Evolutionary conservation across 2,797 vertebrate genomes (phyloP).

Genomic region (Cynopterus sphinx): DNA sequence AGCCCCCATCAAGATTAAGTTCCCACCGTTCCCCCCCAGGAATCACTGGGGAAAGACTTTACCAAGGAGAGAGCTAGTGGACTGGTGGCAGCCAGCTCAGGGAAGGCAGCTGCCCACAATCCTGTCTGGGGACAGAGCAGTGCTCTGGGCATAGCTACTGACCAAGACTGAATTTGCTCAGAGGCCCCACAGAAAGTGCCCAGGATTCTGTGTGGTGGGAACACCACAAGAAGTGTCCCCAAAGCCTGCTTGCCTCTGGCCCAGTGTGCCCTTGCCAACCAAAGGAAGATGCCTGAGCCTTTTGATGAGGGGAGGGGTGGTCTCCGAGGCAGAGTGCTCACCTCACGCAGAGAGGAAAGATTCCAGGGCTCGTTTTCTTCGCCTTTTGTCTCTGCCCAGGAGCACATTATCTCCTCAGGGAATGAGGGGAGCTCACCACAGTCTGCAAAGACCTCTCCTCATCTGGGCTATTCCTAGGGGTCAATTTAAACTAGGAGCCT

Average conservation of each 20-base stretch:
- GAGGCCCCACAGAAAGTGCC: not conserved
- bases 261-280: not conserved
- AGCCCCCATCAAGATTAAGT: not conserved
- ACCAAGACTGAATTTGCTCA: not conserved
- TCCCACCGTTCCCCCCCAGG: not conserved
- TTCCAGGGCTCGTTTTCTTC: not conserved
- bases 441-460: not conserved
- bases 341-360: not conserved
- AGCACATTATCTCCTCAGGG: not conserved
- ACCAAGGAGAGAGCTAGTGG: not conserved
- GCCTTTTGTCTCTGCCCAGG: not conserved
- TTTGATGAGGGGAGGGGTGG: not conserved
- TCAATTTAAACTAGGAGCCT: not conserved
- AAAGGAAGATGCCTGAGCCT: not conserved
- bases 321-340: not conserved
- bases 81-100: not conserved
- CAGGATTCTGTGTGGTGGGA: not conserved
- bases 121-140: not conserved
- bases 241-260: not conserved
- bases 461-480: not conserved
- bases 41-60: not conserved
- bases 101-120: not conserved
- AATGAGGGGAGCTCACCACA: not conserved
- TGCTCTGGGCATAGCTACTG: not conserved
- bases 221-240: not conserved